Percentiles rank a stretch among this genome's conserved stretches.
These are phyloP conservation scores for Agrochola lychnidis DNA, from an alignment of 2,888 invertebrate species.

Conservation along the genomic window DNA sequence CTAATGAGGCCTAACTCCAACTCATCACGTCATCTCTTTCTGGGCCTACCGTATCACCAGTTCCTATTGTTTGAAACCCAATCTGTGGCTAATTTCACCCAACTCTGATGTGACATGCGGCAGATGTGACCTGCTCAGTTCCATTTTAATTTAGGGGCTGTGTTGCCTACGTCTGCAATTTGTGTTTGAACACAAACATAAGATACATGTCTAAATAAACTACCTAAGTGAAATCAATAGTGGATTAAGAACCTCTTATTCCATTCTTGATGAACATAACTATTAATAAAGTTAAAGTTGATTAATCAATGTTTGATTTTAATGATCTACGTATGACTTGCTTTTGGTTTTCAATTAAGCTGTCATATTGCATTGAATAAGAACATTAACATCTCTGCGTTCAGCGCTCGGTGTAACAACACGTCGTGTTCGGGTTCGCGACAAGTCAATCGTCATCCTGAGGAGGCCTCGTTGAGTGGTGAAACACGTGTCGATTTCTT, in stretches of 20 bases:
- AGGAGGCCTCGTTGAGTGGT: too few relatives aligned
- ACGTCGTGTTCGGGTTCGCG: too few relatives aligned
- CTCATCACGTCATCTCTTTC: neutral
- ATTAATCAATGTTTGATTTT: neutral
- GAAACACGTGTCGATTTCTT: too few relatives aligned
- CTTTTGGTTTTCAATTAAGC: neutral
- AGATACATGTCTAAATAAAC: neutral
- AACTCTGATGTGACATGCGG: neutral
- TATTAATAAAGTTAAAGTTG: neutral
- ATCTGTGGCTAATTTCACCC: neutral
- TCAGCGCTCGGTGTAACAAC: too few relatives aligned
- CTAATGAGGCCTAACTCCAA: neutral
- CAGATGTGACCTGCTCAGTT: neutral
- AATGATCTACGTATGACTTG: constrained; percentile 6
- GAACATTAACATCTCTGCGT: neutral
- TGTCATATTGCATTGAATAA: neutral
- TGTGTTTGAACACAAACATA: neutral
- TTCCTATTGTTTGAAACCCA: neutral
- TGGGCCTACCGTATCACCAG: neutral
- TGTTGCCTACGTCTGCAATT: neutral
- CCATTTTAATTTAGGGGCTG: neutral
- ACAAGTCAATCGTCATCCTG: too few relatives aligned
- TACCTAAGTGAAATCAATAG: neutral
- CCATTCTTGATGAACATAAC: neutral
- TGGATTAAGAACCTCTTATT: constrained; percentile 2